Base-by-base conservation (phyloP, 2,888 invertebrate genomes). In the Lumbricus terrestris region DNA sequence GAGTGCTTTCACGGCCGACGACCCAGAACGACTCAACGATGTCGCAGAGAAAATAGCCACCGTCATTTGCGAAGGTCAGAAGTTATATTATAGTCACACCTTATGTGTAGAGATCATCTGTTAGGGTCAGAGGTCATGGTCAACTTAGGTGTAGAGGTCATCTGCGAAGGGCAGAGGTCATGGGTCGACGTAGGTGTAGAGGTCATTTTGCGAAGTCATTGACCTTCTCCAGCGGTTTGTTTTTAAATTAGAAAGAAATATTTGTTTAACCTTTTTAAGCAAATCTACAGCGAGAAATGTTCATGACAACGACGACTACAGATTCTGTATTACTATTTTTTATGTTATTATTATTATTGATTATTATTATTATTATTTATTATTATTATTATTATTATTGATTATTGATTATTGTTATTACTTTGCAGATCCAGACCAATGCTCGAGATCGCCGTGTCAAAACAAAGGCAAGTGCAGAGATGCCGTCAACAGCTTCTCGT, bases 381-480 rank as follows among this genome's bases (percentile, higher is more conserved):
- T n/a, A n/a, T 20, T 37, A 6, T 5, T 37, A 33, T 35, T 15
- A 6, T 6, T 34, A 6, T 20, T 37, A 6, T 5, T 37, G 16
- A n/a, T 35, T 15, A 6, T 6, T 34, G n/a, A n/a, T 20, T 37
- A 6, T 5, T 37, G 16, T 35, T 15, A 6, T 6, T 34, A 6
- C 85, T 3, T 35, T 18, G 13, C 91, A 92, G 92, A 91, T 33
- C 88, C 82, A 23, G 90, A 91, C 89, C 91, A 91, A 83, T 92
- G 92, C 38, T 88, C 54, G 16, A 47, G 89, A 15, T 88, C 85
- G 42, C 92, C 92, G 5, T 92, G 92, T 88, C 90, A 90, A 42
- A 92, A 92, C 88, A 90, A 90, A 23, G 92, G 90, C 15, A 90
- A 89, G 15, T 92, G 92, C 88, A 89, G 89, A 6, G 92, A 92